Percentiles rank a stretch among this genome's conserved stretches.
Evolutionary conservation across 2,888 invertebrate genomes (phyloP).

Genomic region (Trilocha varians): DNA sequence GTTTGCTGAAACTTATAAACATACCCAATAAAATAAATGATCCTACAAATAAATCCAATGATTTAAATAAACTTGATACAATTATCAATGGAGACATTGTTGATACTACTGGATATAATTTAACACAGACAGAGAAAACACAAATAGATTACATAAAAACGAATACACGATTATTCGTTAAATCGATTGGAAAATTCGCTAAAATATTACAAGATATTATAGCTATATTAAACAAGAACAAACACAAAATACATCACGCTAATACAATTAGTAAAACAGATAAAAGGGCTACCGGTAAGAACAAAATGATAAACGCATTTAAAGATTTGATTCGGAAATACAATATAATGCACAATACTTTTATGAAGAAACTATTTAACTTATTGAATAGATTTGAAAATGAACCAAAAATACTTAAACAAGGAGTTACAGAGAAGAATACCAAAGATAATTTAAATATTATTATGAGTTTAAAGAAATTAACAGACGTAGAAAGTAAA

Average conservation of each 20-base stretch:
- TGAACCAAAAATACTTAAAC: slow-evolving; percentile 10
- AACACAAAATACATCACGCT: too few relatives aligned
- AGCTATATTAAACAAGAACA: slow-evolving; percentile 24
- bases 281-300: background rate
- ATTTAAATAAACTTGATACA: slow-evolving; percentile 32
- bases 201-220: slow-evolving; percentile 40
- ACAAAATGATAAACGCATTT: slow-evolving; percentile 18
- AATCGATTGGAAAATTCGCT: slow-evolving; percentile 42
- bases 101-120: slow-evolving; percentile 10
- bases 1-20: slow-evolving; percentile 30
- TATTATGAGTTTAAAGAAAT: slow-evolving; percentile 41
- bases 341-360: slow-evolving; percentile 43
- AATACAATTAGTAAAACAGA: background rate
- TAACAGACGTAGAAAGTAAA: slow-evolving; percentile 34
- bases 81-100: slow-evolving; percentile 28
- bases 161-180: slow-evolving; percentile 37
- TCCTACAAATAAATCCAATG: slow-evolving; percentile 13
- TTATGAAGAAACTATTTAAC: slow-evolving; percentile 41
- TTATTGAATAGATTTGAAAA: slow-evolving; percentile 26
- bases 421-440: slow-evolving; percentile 9
- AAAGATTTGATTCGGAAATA: slow-evolving; percentile 32
- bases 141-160: slow-evolving; percentile 43
- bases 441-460: slow-evolving; percentile 38
- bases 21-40: slow-evolving; percentile 14
- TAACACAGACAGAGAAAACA: slow-evolving; percentile 27